These are phyloP conservation scores for Brachypteracias leptosomus DNA, from an alignment of 2,113 vertebrate species.

Conservation along the genomic window DNA sequence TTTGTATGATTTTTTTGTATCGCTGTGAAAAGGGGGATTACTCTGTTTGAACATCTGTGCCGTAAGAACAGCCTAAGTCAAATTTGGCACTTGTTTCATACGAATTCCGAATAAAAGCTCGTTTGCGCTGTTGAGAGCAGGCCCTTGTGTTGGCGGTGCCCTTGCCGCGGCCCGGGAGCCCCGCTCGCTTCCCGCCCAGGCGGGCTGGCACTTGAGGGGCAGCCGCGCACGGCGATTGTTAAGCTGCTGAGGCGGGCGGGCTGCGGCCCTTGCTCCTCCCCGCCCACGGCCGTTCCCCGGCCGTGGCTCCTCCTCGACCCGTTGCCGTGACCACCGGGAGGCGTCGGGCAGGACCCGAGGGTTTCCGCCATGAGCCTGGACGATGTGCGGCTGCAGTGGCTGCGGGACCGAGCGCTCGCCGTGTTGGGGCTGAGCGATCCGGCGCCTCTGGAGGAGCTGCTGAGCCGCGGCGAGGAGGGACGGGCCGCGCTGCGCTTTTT, in stretches of 20 bases:
- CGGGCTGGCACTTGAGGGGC: too few relatives aligned
- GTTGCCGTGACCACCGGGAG: slow-evolving; percentile 30
- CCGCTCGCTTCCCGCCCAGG: too few relatives aligned
- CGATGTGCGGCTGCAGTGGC: slow-evolving; percentile 86
- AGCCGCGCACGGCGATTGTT: background rate
- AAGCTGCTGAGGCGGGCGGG: background rate
- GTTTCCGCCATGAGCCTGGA: slow-evolving; percentile 62
- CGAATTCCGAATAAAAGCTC: slow-evolving; percentile 50
- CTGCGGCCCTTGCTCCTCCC: background rate
- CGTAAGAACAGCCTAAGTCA: background rate
- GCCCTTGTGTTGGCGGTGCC: background rate
- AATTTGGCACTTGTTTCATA: slow-evolving; percentile 12
- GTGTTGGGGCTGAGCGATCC: slow-evolving; percentile 71
- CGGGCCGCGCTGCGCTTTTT: slow-evolving; percentile 76
- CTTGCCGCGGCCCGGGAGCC: too few relatives aligned
- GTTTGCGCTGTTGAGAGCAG: background rate
- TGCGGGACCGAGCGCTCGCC: slow-evolving; percentile 73
- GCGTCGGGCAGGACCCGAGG: background rate
- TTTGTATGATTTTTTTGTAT: slow-evolving; percentile 46
- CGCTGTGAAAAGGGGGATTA: slow-evolving; percentile 10
- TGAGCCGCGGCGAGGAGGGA: slow-evolving; percentile 75
- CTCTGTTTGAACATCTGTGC: background rate
- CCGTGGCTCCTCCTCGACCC: too few relatives aligned
- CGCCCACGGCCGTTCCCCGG: too few relatives aligned
- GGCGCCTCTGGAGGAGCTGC: slow-evolving; percentile 81